Base-by-base conservation (phyloP, 2,797 vertebrate genomes). In the Crocidura indochinensis region DNA sequence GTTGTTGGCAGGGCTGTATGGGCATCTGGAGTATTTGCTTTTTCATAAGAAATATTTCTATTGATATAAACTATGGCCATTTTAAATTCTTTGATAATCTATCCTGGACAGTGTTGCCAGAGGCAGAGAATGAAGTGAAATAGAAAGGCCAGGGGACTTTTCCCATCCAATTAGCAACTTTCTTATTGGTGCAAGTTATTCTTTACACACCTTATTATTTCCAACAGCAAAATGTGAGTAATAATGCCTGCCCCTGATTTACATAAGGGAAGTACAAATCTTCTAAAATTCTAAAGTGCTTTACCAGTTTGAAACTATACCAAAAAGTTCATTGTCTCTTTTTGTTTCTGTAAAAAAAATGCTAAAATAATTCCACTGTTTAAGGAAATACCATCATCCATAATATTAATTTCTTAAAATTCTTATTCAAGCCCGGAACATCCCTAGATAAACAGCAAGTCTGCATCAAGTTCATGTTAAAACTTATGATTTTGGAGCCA, bases 31-130 rank as follows among this genome's bases (percentile, higher is more conserved):
- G 1, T 71, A 62, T 73, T 78, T 47, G 7, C 19, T 15, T 88
- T n/a, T 56, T 62, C 65, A 80, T 86, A 8, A 82, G 85, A 88
- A 84, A 9, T 74, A 81, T 74, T 72, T 93, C 38, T 81, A 73
- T 53, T 72, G 91, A 46, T 75, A 77, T 53, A 74, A 87, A 81
- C 44, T 27, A 53, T 31, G 78, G 8, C 10, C 47, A 17, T 84
- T 71, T 81, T 82, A 53, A 9, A 51, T 68, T 6, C 46, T 88
- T 10, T 56, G 60, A 74, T 84, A 67, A 78, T 6, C 26, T 53
- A 6, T 65, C 79, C n/a, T 91, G 38, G 19, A 68, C 56, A 88
- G 44, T 71, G 51, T 79, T 93, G 27, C 7, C 71, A 20, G 71
- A 84, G 26, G 9, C 6, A 76, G 60, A 69, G n/a, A 53, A 56